phyloP scores from a whole-genome alignment of 2,113 vertebrate genomes.

The Hippolais icterina region DNA sequence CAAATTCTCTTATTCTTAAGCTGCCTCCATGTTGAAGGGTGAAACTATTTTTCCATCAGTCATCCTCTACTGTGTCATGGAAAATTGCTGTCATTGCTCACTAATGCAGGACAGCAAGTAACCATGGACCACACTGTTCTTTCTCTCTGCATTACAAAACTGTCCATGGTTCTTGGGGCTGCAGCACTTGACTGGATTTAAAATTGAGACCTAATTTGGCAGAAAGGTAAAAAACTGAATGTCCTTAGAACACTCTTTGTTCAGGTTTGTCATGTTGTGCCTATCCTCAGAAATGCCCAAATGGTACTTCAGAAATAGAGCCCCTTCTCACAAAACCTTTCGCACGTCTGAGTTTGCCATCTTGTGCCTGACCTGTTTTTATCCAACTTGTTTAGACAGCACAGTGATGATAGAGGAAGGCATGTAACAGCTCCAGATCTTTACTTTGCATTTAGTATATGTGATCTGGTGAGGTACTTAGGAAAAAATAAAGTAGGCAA shows the following conservation, averaged over 20 bases:
- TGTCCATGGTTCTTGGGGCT: not conserved
- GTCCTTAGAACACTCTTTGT: not conserved
- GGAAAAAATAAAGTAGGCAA: not conserved
- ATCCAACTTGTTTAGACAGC: not conserved
- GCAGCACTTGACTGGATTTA: not conserved
- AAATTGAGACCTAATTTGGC: not conserved
- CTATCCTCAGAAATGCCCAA: not conserved
- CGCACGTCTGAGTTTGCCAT: not conserved
- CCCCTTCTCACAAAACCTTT: not conserved
- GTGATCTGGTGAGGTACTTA: not conserved
- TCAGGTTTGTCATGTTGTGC: not conserved
- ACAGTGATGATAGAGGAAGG: not conserved
- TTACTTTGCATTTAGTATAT: not conserved
- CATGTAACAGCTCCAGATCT: not conserved
- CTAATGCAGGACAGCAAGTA: not conserved
- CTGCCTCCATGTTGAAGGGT: not conserved
- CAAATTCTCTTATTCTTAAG: not conserved
- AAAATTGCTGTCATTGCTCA: not conserved
- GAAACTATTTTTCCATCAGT: constrained; percentile 1
- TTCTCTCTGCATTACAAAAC: not conserved
- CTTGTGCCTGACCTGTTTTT: not conserved
- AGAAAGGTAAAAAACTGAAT: not conserved
- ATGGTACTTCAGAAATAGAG: not conserved
- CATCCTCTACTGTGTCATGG: not conserved
- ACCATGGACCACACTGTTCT: not conserved